A percentile compares a stretch with the other conserved stretches of the same genome.
Conservation (phyloP, 2,797 vertebrate genomes). For the Aeoliscus strigatus region DNA sequence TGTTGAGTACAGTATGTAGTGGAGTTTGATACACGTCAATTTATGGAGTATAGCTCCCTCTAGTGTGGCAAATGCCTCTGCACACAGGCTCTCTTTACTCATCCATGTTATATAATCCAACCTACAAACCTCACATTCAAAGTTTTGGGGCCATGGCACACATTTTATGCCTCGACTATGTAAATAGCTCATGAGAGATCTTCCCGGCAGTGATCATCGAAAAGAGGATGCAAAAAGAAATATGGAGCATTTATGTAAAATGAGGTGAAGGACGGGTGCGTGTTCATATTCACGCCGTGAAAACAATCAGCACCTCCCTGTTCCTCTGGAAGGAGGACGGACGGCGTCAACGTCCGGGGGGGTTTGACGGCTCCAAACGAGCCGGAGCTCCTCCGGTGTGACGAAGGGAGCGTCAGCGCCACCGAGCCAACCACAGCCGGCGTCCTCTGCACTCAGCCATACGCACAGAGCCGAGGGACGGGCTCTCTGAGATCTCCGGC, state of each 20-base stretch:
- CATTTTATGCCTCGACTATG: neutral
- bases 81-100: slow-evolving; percentile 14
- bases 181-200: neutral
- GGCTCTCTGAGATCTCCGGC: slow-evolving; percentile 30
- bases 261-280: too few species aligned
- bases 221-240: neutral
- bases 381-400: slow-evolving; percentile 48
- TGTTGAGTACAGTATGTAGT: too few species aligned
- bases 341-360: slow-evolving; percentile 38
- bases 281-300: too few species aligned
- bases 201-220: slow-evolving; percentile 4
- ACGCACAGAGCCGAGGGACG: slow-evolving; percentile 44
- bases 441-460: slow-evolving; percentile 64
- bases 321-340: slow-evolving; percentile 21
- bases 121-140: slow-evolving; percentile 1
- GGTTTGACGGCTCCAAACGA: slow-evolving; percentile 38
- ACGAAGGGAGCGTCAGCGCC: slow-evolving; percentile 64
- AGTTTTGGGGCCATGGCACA: neutral
- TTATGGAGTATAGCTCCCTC: slow-evolving; percentile 43
- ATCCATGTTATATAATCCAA: slow-evolving; percentile 19
- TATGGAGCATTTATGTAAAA: too few species aligned
- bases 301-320: too few species aligned
- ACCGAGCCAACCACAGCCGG: slow-evolving; percentile 65
- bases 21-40: slow-evolving; percentile 3
- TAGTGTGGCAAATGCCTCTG: slow-evolving; percentile 28